Evolutionary conservation across 2,113 vertebrate species (phyloP).

Genomic region (Mus spicilegus): DNA sequence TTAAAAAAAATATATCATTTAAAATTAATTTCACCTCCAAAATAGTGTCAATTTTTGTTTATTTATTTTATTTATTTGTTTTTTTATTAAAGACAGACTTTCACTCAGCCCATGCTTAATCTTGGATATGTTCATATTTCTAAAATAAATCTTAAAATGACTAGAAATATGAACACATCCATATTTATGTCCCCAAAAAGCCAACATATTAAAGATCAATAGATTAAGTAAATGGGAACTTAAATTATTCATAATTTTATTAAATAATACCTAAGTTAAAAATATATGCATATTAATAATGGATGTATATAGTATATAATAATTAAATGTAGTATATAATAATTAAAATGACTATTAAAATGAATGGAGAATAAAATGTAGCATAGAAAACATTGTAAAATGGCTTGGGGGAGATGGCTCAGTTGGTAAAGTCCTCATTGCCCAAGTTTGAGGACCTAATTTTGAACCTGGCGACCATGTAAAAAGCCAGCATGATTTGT

Average conservation of each 20-base stretch:
- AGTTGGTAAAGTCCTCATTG: background rate
- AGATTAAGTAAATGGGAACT: background rate
- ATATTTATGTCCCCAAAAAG: background rate
- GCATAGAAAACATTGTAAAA: constrained; percentile 4
- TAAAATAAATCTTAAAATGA: background rate
- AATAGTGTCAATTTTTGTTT: constrained; percentile 40
- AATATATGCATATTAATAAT: background rate
- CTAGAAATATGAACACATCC: background rate
- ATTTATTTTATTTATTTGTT: background rate
- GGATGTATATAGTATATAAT: background rate
- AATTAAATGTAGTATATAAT: background rate
- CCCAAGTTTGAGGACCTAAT: background rate
- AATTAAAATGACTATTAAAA: constrained; percentile 50
- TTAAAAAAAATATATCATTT: too few relatives aligned
- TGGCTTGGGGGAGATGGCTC: background rate
- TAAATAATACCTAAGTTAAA: constrained; percentile 36
- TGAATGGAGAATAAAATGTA: background rate
- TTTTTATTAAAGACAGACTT: background rate
- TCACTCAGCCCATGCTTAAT: background rate
- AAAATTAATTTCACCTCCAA: background rate
- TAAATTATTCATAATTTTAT: constrained; percentile 22
- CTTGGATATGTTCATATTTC: too few relatives aligned
- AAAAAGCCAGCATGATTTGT: background rate
- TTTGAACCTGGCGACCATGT: background rate
- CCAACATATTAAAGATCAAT: background rate